Percentiles rank a stretch among this genome's conserved stretches.
These are phyloP conservation scores for Holocentrus rufus DNA, from an alignment of 2,797 vertebrate species.

Conservation along the genomic window DNA sequence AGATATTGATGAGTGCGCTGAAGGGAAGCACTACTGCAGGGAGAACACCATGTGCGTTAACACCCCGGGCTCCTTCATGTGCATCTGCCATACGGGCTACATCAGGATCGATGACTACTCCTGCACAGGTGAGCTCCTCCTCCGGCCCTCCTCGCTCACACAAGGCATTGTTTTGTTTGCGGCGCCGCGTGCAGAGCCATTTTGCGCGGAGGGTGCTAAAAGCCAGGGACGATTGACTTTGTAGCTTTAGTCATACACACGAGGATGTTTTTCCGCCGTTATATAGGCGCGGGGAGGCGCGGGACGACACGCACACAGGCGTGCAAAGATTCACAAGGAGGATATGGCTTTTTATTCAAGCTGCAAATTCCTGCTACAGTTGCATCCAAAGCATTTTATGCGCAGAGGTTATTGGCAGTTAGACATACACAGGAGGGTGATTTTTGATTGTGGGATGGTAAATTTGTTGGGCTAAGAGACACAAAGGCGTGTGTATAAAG, in stretches of 20 bases:
- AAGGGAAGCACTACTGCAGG: constrained; percentile 93
- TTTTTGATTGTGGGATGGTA: constrained; percentile 44
- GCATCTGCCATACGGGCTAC: constrained; percentile 93
- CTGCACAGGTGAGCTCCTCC: constrained; percentile 88
- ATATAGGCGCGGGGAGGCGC: background rate
- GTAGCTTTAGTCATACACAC: background rate
- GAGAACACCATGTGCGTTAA: constrained; percentile 96
- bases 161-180: constrained; percentile 1
- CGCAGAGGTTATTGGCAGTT: constrained; percentile 16
- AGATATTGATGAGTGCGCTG: constrained; percentile 95
- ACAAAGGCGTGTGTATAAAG: constrained; percentile 14
- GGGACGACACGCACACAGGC: background rate
- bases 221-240: background rate
- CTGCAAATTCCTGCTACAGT: background rate
- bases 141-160: constrained; percentile 39
- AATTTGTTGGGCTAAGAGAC: constrained; percentile 24
- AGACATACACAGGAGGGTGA: constrained; percentile 18
- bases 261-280: constrained; percentile 5
- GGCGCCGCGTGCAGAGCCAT: background rate
- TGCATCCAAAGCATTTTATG: background rate
- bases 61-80: constrained; percentile 93
- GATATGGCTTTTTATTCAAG: background rate
- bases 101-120: constrained; percentile 96
- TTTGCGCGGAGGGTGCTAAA: constrained; percentile 8
- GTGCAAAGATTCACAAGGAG: background rate